These are phyloP conservation scores for Molossus molossus DNA, from an alignment of 2,797 vertebrate species.

Conservation along the genomic window DNA sequence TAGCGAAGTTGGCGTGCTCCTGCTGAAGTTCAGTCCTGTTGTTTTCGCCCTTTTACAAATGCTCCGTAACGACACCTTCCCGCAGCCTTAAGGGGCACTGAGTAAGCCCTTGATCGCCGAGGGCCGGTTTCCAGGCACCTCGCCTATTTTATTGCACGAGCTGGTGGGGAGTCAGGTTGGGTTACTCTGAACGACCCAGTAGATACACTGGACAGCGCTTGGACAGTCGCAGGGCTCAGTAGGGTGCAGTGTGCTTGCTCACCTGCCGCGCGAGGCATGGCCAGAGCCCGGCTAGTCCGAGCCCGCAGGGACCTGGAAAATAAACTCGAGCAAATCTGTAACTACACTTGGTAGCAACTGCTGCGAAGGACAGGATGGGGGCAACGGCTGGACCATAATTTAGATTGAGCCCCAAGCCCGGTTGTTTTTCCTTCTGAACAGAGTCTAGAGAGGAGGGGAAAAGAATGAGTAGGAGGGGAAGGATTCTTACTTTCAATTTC, in stretches of 20 bases:
- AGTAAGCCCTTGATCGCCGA: not conserved
- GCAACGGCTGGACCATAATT: not conserved
- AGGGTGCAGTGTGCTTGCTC: not conserved
- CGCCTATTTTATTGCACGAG: not conserved
- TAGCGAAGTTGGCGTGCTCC: not conserved
- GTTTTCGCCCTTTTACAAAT: not conserved
- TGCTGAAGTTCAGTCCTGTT: not conserved
- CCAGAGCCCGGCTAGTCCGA: too few species aligned
- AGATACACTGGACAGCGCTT: not conserved
- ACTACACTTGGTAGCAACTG: not conserved
- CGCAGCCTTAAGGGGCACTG: not conserved
- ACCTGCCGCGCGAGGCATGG: not conserved
- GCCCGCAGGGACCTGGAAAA: not conserved
- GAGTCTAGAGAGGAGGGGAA: not conserved
- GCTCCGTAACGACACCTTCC: not conserved
- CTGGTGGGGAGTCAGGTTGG: too few species aligned
- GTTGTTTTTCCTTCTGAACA: not conserved
- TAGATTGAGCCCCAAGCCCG: not conserved
- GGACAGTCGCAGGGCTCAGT: not conserved
- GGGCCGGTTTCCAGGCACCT: not conserved
- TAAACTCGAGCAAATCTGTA: not conserved
- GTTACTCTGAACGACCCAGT: not conserved
- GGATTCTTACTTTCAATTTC: not conserved
- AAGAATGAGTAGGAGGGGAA: not conserved
- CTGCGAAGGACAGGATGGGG: not conserved